These are phyloP conservation scores for Stenichneumon culpator DNA, from an alignment of 2,888 invertebrate species.

Conservation along the genomic window DNA sequence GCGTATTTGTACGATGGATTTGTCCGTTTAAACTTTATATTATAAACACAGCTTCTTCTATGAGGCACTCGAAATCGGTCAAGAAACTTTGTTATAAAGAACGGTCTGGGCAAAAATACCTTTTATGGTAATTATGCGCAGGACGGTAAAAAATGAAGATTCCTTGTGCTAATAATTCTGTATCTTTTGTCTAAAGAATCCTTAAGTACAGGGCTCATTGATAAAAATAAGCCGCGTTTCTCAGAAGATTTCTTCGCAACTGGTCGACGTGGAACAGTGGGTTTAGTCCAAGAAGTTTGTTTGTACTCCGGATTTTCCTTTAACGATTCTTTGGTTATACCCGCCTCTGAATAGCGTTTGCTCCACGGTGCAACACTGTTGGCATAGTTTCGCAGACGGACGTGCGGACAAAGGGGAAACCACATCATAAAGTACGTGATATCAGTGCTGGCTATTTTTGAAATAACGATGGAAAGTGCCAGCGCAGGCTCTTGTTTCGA, in stretches of 20 bases:
- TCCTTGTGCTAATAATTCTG: too few relatives aligned
- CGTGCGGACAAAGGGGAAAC: neutral
- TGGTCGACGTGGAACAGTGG: neutral
- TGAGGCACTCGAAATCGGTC: too few relatives aligned
- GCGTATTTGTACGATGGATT: too few relatives aligned
- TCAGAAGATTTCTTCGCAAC: neutral
- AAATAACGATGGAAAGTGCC: slow-evolving; percentile 33
- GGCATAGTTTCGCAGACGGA: neutral
- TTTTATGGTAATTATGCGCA: neutral
- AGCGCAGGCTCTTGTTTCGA: neutral
- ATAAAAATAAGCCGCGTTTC: neutral
- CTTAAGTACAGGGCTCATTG: neutral
- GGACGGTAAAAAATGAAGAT: too few relatives aligned
- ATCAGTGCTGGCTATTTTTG: neutral
- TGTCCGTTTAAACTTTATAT: too few relatives aligned
- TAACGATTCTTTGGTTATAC: slow-evolving; percentile 43
- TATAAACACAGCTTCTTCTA: too few relatives aligned
- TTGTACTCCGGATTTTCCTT: slow-evolving; percentile 41
- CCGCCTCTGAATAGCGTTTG: slow-evolving; percentile 22
- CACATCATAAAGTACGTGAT: neutral
- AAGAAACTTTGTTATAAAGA: too few relatives aligned
- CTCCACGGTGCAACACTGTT: slow-evolving; percentile 1
- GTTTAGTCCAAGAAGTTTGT: slow-evolving; percentile 35
- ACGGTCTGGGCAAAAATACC: too few relatives aligned
- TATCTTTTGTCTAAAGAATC: slow-evolving; percentile 41